A percentile compares a stretch with the other conserved stretches of the same genome.
phyloP scores from a whole-genome alignment of 2,797 vertebrate genomes.

The Megaceryle alcyon region DNA sequence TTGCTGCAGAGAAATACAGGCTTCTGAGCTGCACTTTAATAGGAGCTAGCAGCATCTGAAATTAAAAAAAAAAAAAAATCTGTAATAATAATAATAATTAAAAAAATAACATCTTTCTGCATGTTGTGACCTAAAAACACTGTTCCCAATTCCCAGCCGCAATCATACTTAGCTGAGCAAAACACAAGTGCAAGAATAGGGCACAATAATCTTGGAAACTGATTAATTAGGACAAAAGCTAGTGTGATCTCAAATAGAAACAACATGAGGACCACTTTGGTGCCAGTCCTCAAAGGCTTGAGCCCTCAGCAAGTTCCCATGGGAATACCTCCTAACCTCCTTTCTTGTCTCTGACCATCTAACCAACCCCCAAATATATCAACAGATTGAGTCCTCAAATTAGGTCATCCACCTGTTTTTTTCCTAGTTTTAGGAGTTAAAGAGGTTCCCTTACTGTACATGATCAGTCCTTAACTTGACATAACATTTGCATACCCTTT shows the following conservation, averaged over 20 bases:
- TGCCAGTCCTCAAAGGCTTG: background rate
- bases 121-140: background rate
- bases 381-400: background rate
- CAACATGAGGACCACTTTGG: background rate
- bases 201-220: background rate
- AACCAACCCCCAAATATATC: background rate
- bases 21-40: background rate
- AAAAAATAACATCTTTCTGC: background rate
- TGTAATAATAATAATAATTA: background rate
- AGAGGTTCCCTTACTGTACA: background rate
- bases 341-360: background rate
- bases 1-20: background rate
- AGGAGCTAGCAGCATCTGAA: background rate
- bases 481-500: background rate
- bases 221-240: background rate
- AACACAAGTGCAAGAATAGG: background rate
- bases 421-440: background rate
- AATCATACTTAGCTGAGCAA: background rate
- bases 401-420: background rate
- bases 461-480: background rate
- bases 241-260: background rate
- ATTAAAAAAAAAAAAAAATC: background rate
- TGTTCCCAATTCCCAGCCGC: background rate
- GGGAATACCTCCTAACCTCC: background rate
- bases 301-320: background rate